Evolutionary conservation across 2,113 vertebrate species (phyloP), one percentile per base, ranked within the genome.

Genomic region (Lates calcarifer): DNA sequence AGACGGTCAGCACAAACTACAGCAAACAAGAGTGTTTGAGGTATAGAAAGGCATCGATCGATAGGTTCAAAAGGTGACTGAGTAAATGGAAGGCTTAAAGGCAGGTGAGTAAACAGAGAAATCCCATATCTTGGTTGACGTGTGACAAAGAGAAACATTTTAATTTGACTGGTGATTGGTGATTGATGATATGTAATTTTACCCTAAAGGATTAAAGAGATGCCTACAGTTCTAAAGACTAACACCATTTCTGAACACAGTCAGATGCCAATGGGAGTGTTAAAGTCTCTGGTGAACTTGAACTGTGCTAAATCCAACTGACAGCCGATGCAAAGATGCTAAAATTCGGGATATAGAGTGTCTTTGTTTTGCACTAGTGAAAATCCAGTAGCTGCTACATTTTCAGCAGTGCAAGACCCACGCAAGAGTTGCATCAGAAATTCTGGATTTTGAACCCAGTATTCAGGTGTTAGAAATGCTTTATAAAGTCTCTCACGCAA

Each of bases 341-440:
- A n/a, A 72, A 70, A 79, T 43, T 18, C 2, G 9, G 47, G 29
- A 45, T 43, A 3, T 3, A 35, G 33, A 72, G 39, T 20, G 12
- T 82, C 55, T 84, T 84, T 88, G 56, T 82, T 83, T 72, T 73
- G 47, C 57, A 71, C 39, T 29, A 28, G 79, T 83, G 33, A 56
- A 67, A 83, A 85, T 77, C 64, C 63, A 69, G 61, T 6, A n/a
- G 58, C 77, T 64, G 67, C 77, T 53, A 15, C 55, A 26, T 77
- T 56, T 79, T 66, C 49, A 69, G 67, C 22, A 22, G 47, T 4
- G 78, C 51, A 86, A 86, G 41, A 74, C 45, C 71, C 9, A 58
- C 1, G 77, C 62, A 84, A 92, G 82, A 57, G 51, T 92, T 90
- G 56, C 86, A 83, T 90, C 84, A 90, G 84, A 64, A 81, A 87